Base-by-base conservation (phyloP, 2,888 invertebrate species). In the Clitarchus hookeri region DNA sequence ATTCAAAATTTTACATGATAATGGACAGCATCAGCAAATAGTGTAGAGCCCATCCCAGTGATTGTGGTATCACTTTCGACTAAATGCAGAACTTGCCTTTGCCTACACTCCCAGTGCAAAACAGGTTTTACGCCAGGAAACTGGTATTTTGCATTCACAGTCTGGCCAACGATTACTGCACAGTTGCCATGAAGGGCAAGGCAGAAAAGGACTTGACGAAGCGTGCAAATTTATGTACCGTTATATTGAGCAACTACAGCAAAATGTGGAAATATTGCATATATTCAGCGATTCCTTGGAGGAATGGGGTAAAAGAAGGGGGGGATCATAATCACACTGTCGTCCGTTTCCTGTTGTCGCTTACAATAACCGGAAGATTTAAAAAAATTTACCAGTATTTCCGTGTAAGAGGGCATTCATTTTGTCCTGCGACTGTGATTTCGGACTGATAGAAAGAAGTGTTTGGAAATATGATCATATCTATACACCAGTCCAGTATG, bases 71-170 rank as follows among this genome's bases (percentile, higher is more conserved):
- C 12, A 19, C 19, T 27, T 82, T 44, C 44, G 82, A 82, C 23
- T 82, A 82, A n/a, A 27, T 82, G 82, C 82, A 82, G 44, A 82
- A 82, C 82, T 44, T 82, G 44, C 82, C 82, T 44, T 44, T 82
- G 27, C 82, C 82, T 0, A 12, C 27, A 27, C 27, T 36, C 36
- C 36, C 36, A 36, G 36, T 1, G 36, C 78, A 78, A 78, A 9
- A 78, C n/a, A 78, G 1, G 26, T 78, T 78, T 78, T 78, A 78
- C 26, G 3, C 11, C 13, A 11, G 78, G n/a, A n/a, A 78, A 78
- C n/a, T 48, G 78, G 78, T 78, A 78, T 36, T 36, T 4, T 4
- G 36, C 26, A 78, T 9, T 25, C 78, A 9, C 26, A 26, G n/a
- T 19, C 26, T 78, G 16, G 26, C 11, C 9, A 78, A n/a, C 11